Conservation (phyloP, 2,888 invertebrate species). For the Coelopa pilipes region DNA sequence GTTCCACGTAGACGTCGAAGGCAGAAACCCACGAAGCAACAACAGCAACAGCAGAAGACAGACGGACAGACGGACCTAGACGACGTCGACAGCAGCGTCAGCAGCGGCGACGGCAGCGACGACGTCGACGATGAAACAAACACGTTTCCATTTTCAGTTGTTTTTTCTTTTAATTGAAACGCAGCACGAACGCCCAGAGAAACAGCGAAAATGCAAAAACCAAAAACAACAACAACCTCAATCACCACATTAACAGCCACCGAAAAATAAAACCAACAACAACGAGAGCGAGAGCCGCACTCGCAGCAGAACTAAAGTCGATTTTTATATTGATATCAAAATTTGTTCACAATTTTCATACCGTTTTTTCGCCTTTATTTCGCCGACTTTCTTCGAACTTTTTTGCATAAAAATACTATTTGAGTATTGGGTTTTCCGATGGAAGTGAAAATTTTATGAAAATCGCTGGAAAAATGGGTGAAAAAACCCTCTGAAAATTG, state of each 20-base stretch:
- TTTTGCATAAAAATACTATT: conserved; percentile 40
- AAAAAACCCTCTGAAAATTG: conserved; percentile 43
- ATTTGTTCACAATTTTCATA: conserved; percentile 35
- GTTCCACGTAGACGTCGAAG: not conserved
- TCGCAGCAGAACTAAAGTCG: not conserved
- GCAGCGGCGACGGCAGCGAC: conserved; percentile 7
- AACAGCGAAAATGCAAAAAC: conserved; percentile 2
- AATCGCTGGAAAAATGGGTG: conserved; percentile 30
- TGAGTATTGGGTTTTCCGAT: conserved; percentile 26
- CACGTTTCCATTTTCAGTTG: conserved; percentile 34
- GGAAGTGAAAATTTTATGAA: conserved; percentile 15
- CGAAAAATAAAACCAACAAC: not conserved
- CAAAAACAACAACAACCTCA: conserved; percentile 5
- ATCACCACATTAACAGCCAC: not conserved
- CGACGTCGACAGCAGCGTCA: not conserved
- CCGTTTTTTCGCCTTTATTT: conserved; percentile 24
- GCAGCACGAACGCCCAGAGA: conserved; percentile 17
- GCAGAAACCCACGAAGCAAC: not conserved
- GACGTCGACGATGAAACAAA: conserved; percentile 30
- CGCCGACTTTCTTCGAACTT: not conserved
- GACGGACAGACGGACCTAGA: not conserved
- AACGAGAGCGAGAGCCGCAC: not conserved
- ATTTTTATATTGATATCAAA: conserved; percentile 16
- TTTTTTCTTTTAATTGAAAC: conserved; percentile 26
- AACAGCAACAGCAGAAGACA: conserved; percentile 1